phyloP scores from a whole-genome alignment of 2,113 vertebrate species.

The Sapayoa aenigma region DNA sequence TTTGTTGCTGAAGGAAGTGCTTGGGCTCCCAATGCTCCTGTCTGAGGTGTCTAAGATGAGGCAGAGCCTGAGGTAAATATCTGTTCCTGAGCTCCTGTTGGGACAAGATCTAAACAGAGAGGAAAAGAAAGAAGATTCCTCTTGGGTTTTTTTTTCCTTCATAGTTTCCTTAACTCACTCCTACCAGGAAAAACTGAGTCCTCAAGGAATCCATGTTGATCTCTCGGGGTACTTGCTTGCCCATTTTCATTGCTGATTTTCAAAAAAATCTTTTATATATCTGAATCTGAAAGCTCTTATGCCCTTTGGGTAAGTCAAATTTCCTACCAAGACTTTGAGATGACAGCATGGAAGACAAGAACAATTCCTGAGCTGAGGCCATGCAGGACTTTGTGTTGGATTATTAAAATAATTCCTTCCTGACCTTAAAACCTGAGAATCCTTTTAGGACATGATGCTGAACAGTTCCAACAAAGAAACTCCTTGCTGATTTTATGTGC shows the following conservation, averaged over 20 bases:
- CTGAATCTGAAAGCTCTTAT: not conserved
- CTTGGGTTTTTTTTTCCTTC: fast-evolving
- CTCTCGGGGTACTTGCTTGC: not conserved
- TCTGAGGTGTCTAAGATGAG: not conserved
- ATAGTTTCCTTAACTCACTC: not conserved
- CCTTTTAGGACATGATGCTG: not conserved
- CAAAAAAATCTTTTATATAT: not conserved
- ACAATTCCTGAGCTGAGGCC: not conserved
- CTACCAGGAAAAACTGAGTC: not conserved
- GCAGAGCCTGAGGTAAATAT: not conserved
- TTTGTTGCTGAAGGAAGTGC: not conserved
- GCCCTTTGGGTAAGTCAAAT: not conserved
- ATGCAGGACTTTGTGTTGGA: not conserved
- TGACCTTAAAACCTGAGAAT: not conserved
- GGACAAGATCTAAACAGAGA: not conserved
- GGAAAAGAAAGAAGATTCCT: not conserved
- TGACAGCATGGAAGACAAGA: not conserved
- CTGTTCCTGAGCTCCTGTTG: not conserved
- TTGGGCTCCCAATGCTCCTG: fast-evolving
- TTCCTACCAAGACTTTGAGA: not conserved
- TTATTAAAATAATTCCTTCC: not conserved
- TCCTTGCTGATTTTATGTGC: not conserved
- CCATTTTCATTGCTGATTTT: not conserved
- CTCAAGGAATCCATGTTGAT: not conserved
- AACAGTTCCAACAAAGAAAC: not conserved